Base-by-base conservation (phyloP, 2,888 invertebrate genomes). In the Drosophila mayaguana region DNA sequence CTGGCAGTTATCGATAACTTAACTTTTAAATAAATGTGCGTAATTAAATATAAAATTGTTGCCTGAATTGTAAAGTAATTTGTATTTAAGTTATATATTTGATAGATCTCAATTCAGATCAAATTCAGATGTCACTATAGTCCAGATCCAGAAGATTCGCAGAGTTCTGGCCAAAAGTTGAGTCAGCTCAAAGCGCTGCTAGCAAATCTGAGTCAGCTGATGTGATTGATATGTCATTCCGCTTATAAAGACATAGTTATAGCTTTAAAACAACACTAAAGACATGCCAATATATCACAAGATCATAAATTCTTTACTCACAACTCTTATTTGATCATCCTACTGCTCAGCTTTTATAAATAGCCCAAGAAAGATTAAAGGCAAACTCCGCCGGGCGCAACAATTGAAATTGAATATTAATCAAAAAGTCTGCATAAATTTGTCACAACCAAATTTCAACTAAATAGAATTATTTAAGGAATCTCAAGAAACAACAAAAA, bases 361-460 rank as follows among this genome's bases (percentile, higher is more conserved):
- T 46, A 46, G 22, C 16, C 9, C 22, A 14, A 9, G 46, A 16
- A 9, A 46, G 46, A 46, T 46, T 46, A 45, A 46, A 25, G 2
- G 25, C 25, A 4, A n/a, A 46, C 9, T 46, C 16, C 38, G 28
- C 42, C 34, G 43, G 55, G 36, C 75, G 43, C 65, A 75, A 63
- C 60, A 80, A 73, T 71, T 78, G 59, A 28, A 65, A 56, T 55
- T 51, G 56, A 46, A 80, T 80, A 83, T 84, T 76, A 87, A 87
- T 86, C 80, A 74, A 84, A 74, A 55, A 34, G 25, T 63, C 75
- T 59, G 66, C 72, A 63, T 65, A 72, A 89, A 89, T 88, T 84
- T 84, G 84, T 84, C 84, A 88, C 82, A 75, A 75, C 70, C 65
- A 72, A 78, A 48, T 45, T 75, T 79, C 50, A 75, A 45, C 63